A percentile compares a stretch with the other conserved stretches of the same genome.
phyloP scores from a whole-genome alignment of 2,888 invertebrate genomes.

The Eumerus sabulonum region DNA sequence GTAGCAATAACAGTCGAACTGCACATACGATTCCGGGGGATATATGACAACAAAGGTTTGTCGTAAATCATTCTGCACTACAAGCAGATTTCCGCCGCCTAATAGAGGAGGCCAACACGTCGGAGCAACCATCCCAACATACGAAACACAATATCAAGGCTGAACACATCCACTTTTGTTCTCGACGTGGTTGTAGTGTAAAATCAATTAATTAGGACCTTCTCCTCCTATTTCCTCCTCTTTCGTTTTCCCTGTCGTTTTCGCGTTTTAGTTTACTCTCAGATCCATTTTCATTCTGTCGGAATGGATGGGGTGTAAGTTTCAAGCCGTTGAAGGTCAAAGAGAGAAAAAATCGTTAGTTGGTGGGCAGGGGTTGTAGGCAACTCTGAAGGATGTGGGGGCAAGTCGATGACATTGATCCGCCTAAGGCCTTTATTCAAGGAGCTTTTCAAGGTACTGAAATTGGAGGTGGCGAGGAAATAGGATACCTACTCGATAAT shows the following conservation, averaged over 20 bases:
- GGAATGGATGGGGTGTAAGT: slow-evolving; percentile 53
- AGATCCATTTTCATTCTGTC: neutral
- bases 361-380: neutral
- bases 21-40: neutral
- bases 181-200: slow-evolving; percentile 8
- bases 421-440: slow-evolving; percentile 12
- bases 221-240: slow-evolving; percentile 3
- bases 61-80: slow-evolving; percentile 31
- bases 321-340: slow-evolving; percentile 57
- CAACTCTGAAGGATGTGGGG: neutral
- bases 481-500: slow-evolving; percentile 15
- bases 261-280: slow-evolving; percentile 1
- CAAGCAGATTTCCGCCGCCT: slow-evolving; percentile 10
- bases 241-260: too few relatives aligned
- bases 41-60: slow-evolving; percentile 7
- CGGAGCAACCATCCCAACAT: too few relatives aligned
- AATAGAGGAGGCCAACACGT: slow-evolving; percentile 5
- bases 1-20: slow-evolving; percentile 7
- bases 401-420: slow-evolving; percentile 9
- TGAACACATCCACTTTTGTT: slow-evolving; percentile 9
- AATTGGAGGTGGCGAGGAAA: slow-evolving; percentile 46
- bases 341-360: slow-evolving; percentile 24
- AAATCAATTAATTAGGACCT: slow-evolving; percentile 60
- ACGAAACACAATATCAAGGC: slow-evolving; percentile 3
- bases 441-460: slow-evolving; percentile 19